Conservation (phyloP, 1,140 invertebrate species). For the Caenorhabditis inopinata region DNA sequence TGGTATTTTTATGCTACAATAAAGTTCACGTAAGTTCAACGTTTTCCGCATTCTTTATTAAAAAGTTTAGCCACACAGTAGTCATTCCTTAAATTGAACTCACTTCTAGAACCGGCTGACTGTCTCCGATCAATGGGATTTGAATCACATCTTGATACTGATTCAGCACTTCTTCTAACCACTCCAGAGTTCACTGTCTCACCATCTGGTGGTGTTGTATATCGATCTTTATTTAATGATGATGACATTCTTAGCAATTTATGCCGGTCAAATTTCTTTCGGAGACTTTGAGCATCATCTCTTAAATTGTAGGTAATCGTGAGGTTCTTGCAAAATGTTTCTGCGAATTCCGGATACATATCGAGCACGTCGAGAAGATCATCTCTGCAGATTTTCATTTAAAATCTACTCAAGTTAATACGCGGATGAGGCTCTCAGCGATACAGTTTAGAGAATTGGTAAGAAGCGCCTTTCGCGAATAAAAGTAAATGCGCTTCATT, state of each 20-base stretch:
- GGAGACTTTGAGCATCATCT: slow-evolving; percentile 73
- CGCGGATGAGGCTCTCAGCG: too few species aligned
- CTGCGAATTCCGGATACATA: slow-evolving; percentile 93
- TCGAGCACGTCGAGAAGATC: slow-evolving; percentile 94
- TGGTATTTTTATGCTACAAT: too few species aligned
- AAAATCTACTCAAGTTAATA: not conserved
- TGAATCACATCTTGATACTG: slow-evolving; percentile 39
- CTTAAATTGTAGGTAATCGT: slow-evolving; percentile 93
- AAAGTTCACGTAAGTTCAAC: too few species aligned
- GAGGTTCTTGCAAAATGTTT: slow-evolving; percentile 86
- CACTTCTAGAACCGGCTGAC: slow-evolving; percentile 31
- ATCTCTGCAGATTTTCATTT: slow-evolving; percentile 71
- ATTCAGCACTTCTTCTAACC: slow-evolving; percentile 25
- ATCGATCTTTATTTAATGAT: slow-evolving; percentile 50
- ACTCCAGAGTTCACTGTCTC: not conserved
- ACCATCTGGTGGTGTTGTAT: slow-evolving; percentile 25
- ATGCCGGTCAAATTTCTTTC: slow-evolving; percentile 54
- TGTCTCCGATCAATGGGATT: slow-evolving; percentile 40
- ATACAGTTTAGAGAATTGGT: too few species aligned
- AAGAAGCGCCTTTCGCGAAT: too few species aligned
- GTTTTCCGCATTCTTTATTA: too few species aligned
- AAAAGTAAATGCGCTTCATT: too few species aligned
- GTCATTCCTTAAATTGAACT: too few species aligned
- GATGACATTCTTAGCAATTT: slow-evolving; percentile 63
- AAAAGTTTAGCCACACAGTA: too few species aligned